These are phyloP conservation scores for Luehdorfia chinensis DNA, from an alignment of 1,140 invertebrate genomes.

Conservation along the genomic window DNA sequence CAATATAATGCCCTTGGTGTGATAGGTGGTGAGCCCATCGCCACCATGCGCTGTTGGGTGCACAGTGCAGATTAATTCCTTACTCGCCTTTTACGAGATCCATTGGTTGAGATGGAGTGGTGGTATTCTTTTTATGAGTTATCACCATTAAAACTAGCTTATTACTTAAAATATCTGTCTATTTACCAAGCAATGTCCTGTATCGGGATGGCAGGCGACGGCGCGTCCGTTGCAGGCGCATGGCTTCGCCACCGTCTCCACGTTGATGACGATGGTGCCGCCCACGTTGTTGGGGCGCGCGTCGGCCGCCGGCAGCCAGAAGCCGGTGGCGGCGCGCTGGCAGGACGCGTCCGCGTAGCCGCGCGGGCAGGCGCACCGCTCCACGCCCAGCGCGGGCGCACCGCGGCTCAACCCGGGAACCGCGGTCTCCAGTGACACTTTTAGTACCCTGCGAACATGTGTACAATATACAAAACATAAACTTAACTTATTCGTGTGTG, in stretches of 20 bases:
- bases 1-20: no score
- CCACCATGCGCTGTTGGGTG: no score
- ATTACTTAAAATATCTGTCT: background rate
- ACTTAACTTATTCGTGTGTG: no score
- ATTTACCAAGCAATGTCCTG: constrained; percentile 89
- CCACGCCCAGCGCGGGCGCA: constrained; percentile 87
- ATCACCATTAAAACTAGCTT: no score
- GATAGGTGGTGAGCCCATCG: no score
- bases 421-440: constrained; percentile 91
- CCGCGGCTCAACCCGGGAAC: constrained; percentile 80
- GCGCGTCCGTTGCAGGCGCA: constrained; percentile 92
- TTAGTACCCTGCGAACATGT: constrained; percentile 83
- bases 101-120: no score
- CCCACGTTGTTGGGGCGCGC: constrained; percentile 38
- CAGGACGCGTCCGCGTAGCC: constrained; percentile 90
- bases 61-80: no score
- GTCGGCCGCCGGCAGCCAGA: constrained; percentile 76
- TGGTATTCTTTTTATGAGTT: no score
- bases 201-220: constrained; percentile 87
- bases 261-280: constrained; percentile 82
- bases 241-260: constrained; percentile 88
- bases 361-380: constrained; percentile 90
- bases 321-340: constrained; percentile 92
- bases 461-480: no score
- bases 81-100: no score